Evolutionary conservation across 2,888 invertebrate species (phyloP).

Genomic region (Ferrisia virgata): DNA sequence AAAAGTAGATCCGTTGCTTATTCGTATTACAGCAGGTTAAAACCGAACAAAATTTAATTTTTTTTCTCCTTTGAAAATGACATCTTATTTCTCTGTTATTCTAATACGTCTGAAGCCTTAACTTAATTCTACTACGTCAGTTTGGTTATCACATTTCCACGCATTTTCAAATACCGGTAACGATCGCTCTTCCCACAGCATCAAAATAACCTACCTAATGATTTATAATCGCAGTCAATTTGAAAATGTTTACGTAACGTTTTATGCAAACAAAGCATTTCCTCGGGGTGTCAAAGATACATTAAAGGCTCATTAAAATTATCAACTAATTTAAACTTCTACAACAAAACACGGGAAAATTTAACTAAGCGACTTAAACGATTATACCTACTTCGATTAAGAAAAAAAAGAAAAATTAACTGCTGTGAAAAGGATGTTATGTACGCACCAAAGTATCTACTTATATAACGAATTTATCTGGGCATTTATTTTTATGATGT

Average conservation of each 20-base stretch:
- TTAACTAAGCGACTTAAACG: not conserved
- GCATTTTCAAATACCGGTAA: not conserved
- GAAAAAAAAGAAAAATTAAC: not conserved
- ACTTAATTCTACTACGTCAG: not conserved
- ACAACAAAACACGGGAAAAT: not conserved
- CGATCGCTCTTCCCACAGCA: not conserved
- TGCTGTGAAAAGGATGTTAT: too few relatives aligned
- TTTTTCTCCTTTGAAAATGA: not conserved
- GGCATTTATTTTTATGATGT: too few relatives aligned
- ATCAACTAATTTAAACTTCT: not conserved
- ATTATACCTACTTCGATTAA: not conserved
- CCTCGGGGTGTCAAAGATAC: not conserved
- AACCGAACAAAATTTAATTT: not conserved
- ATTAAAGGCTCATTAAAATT: conserved; percentile 2
- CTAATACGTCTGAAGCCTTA: not conserved
- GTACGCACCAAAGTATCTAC: too few relatives aligned
- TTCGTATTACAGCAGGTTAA: not conserved
- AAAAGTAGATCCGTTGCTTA: not conserved
- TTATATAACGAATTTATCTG: too few relatives aligned
- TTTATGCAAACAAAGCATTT: not conserved
- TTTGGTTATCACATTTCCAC: not conserved
- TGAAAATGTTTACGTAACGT: not conserved
- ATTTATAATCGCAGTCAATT: not conserved
- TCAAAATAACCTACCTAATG: not conserved
- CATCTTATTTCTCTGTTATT: not conserved